These are phyloP conservation scores for Chelonoidis abingdonii DNA, from an alignment of 2,113 vertebrate species.

Conservation along the genomic window DNA sequence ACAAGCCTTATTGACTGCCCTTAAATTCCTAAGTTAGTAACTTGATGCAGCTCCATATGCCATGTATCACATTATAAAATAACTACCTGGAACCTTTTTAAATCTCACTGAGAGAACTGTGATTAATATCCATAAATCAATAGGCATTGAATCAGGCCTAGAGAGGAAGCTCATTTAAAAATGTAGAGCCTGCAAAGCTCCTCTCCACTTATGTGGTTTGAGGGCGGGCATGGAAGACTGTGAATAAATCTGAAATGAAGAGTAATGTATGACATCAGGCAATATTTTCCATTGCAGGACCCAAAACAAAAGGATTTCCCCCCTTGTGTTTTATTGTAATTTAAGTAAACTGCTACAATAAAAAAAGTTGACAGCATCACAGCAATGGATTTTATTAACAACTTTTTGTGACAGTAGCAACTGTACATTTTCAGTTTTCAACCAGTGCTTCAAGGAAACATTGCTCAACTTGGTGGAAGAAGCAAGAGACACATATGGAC, in stretches of 20 bases:
- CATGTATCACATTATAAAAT: slow-evolving; percentile 3
- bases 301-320: not conserved
- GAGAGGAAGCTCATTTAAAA: not conserved
- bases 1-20: not conserved
- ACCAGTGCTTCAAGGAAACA: not conserved
- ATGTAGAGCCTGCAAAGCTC: too few species aligned
- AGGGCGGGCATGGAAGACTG: too few species aligned
- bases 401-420: not conserved
- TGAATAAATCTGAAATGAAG: not conserved
- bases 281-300: not conserved
- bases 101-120: not conserved
- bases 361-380: not conserved
- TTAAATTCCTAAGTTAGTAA: slow-evolving; percentile 19
- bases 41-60: not conserved
- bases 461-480: not conserved
- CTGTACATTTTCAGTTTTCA: not conserved
- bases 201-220: too few species aligned
- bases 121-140: not conserved
- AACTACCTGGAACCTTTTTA: not conserved
- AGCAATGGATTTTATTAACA: not conserved
- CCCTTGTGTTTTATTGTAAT: not conserved
- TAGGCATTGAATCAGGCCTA: not conserved
- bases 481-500: accelerated
- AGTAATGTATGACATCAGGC: not conserved
- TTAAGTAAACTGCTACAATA: not conserved